Evolutionary conservation across 1,140 invertebrate species (phyloP).

Genomic region (Meloidogyne hapla): DNA sequence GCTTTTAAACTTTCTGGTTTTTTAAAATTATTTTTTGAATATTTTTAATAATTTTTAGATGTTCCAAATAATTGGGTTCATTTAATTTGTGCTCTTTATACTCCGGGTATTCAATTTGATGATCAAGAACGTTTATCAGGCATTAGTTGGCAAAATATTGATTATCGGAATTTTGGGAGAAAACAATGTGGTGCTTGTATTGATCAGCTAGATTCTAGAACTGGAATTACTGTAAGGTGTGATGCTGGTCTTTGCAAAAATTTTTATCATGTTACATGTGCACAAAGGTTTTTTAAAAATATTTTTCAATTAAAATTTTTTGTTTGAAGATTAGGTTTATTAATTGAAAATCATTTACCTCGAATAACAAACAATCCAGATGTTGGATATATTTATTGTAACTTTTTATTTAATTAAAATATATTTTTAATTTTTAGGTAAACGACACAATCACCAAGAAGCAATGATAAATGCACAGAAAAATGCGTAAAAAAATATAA

Average conservation of each 20-base stretch:
- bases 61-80: slow-evolving; percentile 80
- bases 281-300: slow-evolving; percentile 41
- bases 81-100: slow-evolving; percentile 90
- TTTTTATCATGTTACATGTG: slow-evolving; percentile 93
- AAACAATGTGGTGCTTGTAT: slow-evolving; percentile 76
- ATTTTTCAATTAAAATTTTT: slow-evolving; percentile 22
- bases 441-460: slow-evolving; percentile 42
- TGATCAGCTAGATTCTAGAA: slow-evolving; percentile 79
- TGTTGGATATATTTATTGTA: too few relatives aligned
- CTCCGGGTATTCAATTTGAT: slow-evolving; percentile 92
- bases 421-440: slow-evolving; percentile 32
- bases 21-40: slow-evolving; percentile 70
- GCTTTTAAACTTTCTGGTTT: slow-evolving; percentile 79
- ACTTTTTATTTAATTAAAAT: too few relatives aligned
- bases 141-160: slow-evolving; percentile 88
- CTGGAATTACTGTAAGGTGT: slow-evolving; percentile 90
- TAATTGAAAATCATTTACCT: slow-evolving; percentile 29
- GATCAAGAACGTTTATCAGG: slow-evolving; percentile 79
- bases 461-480: slow-evolving; percentile 24
- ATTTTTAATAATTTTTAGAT: slow-evolving; percentile 17
- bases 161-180: slow-evolving; percentile 88
- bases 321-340: slow-evolving; percentile 45
- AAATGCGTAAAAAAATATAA: slow-evolving; percentile 32
- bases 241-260: slow-evolving; percentile 96
- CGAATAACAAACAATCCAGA: too few relatives aligned